Percentiles rank a stretch among this genome's conserved stretches.
These are phyloP conservation scores for Drosophila takahashii DNA, from an alignment of 1,140 invertebrate genomes.

Conservation along the genomic window DNA sequence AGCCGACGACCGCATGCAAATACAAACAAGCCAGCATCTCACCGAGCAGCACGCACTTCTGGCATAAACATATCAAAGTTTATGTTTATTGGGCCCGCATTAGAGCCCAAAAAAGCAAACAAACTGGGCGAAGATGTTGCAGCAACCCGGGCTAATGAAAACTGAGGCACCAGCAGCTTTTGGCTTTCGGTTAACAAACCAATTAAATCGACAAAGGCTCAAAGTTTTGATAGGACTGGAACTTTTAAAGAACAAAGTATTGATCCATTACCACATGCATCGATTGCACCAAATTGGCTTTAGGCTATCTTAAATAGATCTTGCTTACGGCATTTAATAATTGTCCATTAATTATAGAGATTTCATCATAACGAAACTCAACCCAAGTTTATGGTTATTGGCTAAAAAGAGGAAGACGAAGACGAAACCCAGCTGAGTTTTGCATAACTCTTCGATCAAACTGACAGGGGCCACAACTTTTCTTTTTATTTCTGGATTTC, in stretches of 20 bases:
- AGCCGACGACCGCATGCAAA: conserved; percentile 27
- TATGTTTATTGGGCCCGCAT: conserved; percentile 71
- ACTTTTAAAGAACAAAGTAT: background rate
- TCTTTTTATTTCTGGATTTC: conserved; percentile 4
- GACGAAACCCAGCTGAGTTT: conserved; percentile 19
- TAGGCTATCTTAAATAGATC: conserved; percentile 11
- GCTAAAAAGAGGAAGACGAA: conserved; percentile 19
- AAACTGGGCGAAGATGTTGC: conserved; percentile 30
- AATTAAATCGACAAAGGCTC: conserved; percentile 16
- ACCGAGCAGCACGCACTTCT: conserved; percentile 43
- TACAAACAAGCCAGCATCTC: conserved; percentile 32
- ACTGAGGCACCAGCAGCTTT: conserved; percentile 3
- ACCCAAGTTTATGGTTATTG: conserved; percentile 14
- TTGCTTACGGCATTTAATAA: conserved; percentile 2
- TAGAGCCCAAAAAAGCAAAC: conserved; percentile 19
- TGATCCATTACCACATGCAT: background rate
- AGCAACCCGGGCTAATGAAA: conserved; percentile 15
- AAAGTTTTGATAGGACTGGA: background rate
- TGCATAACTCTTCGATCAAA: conserved; percentile 31
- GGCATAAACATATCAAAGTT: conserved; percentile 80
- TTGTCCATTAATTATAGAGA: conserved; percentile 6
- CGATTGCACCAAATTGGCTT: background rate
- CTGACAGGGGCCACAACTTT: conserved; percentile 24
- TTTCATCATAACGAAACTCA: conserved; percentile 8
- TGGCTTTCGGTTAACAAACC: conserved; percentile 11